These are phyloP conservation scores for Metopolophium dirhodum DNA, from an alignment of 1,140 invertebrate genomes.

Conservation along the genomic window DNA sequence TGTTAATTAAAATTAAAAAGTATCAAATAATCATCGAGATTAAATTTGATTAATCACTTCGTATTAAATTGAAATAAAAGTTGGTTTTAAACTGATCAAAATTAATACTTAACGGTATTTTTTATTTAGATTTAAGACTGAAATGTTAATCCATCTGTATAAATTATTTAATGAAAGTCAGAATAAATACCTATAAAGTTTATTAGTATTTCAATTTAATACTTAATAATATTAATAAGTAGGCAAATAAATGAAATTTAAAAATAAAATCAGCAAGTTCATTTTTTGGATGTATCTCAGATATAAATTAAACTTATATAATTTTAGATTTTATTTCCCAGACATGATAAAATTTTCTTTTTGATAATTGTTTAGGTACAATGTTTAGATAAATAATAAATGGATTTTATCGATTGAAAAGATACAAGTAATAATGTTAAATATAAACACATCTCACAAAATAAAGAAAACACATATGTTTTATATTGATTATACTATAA, in stretches of 20 bases:
- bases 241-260: too few species aligned
- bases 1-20: not conserved
- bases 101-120: too few species aligned
- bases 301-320: too few species aligned
- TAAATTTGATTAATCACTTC: not conserved
- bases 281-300: too few species aligned
- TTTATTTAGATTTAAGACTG: not conserved
- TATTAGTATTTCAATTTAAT: not conserved
- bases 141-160: not conserved
- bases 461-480: not conserved
- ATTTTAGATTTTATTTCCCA: not conserved
- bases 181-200: not conserved
- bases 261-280: too few species aligned
- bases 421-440: not conserved
- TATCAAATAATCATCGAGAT: not conserved
- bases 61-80: not conserved
- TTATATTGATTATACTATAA: not conserved
- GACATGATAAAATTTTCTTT: not conserved
- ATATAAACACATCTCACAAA: not conserved
- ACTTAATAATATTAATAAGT: too few species aligned
- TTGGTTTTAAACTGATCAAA: not conserved
- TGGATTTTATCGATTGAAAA: not conserved
- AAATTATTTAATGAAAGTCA: not conserved
- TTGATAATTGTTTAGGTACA: not conserved
- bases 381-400: not conserved